These are phyloP conservation scores for Volucella inanis DNA, from an alignment of 2,888 invertebrate genomes.

Conservation along the genomic window DNA sequence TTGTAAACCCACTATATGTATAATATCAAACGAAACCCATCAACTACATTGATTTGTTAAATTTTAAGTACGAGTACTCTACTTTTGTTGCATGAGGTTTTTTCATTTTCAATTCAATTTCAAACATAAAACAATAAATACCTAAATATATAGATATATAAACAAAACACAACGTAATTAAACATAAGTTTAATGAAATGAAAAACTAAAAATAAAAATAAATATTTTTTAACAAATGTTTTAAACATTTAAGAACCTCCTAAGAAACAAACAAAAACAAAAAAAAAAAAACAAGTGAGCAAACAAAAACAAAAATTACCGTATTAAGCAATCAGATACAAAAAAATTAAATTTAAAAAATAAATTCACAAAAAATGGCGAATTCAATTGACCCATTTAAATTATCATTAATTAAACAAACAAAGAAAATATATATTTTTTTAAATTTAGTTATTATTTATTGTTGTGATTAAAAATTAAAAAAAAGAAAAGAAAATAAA, in stretches of 20 bases:
- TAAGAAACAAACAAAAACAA: constrained; percentile 22
- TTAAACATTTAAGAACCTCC: constrained; percentile 27
- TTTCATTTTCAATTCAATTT: constrained; percentile 21
- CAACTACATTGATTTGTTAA: constrained; percentile 11
- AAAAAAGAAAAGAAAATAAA: constrained; percentile 12
- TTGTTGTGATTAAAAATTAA: constrained; percentile 61
- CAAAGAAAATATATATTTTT: constrained; percentile 40
- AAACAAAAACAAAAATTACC: constrained; percentile 40
- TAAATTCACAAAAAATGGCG: constrained; percentile 42
- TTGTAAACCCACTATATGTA: neutral
- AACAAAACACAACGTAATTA: constrained; percentile 41
- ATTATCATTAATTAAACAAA: constrained; percentile 53
- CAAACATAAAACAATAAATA: constrained; percentile 39
- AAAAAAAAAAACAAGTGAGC: constrained; percentile 9
- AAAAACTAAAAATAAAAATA: constrained; percentile 9
- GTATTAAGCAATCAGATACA: constrained; percentile 56
- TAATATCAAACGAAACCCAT: constrained; percentile 20
- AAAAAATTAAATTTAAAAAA: constrained; percentile 13
- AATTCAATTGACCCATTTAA: constrained; percentile 68
- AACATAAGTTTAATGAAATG: constrained; percentile 26
- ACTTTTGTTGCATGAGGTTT: constrained; percentile 44
- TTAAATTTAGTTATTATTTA: constrained; percentile 68
- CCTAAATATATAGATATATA: neutral
- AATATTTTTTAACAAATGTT: constrained; percentile 69
- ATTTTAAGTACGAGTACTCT: no score